Base-by-base conservation (phyloP, 2,797 vertebrate genomes). In the Neopelma chrysocephalum region DNA sequence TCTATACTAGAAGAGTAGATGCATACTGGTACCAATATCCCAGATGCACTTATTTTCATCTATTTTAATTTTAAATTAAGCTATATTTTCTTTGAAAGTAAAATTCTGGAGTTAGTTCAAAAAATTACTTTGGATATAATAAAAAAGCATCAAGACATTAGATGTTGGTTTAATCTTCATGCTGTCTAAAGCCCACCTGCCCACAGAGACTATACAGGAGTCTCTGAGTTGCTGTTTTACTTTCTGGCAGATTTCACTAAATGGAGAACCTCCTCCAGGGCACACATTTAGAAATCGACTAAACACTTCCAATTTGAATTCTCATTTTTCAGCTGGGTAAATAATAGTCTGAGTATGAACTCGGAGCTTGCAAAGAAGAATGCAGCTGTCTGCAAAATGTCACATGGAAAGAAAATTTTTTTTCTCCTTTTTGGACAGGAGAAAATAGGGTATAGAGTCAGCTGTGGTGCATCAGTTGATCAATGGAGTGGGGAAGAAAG, bases 281-380 rank as follows among this genome's bases (percentile, higher is more conserved):
- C 78, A 89, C n/a, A 27, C 88, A 75, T 91, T 96, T 94, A 93
- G 87, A 91, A 96, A 95, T 85, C 11, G 2, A 91, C 92, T 93
- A 90, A 96, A 92, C 83, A 42, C 45, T 93, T 96, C 66, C 75
- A 91, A 86, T 96, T 91, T 95, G n/a, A 91, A 95, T 96, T 91
- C 84, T 93, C 60, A 90, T 96, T 97, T 97, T 93, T 96, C 87
- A 95, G 43, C 38, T 87, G 38, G 61, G 38, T 93, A 66, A 97
- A 89, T 97, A 95, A 91, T 82, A 93, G 64, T 47, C 64, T 83
- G 93, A 90, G 48, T 43, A 69, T 47, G 72, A 94, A 94, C 81
- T 79, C 42, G 13, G 29, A 90, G 42, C 45, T 58, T 89, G 65
- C 57, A 82, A 58, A 88, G 58, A 82, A 92, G 71, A 89, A 77